Evolutionary conservation across 2,797 vertebrate species (phyloP), one percentile per base, ranked within the genome.

Genomic region (Craterocephalus amniculus): DNA sequence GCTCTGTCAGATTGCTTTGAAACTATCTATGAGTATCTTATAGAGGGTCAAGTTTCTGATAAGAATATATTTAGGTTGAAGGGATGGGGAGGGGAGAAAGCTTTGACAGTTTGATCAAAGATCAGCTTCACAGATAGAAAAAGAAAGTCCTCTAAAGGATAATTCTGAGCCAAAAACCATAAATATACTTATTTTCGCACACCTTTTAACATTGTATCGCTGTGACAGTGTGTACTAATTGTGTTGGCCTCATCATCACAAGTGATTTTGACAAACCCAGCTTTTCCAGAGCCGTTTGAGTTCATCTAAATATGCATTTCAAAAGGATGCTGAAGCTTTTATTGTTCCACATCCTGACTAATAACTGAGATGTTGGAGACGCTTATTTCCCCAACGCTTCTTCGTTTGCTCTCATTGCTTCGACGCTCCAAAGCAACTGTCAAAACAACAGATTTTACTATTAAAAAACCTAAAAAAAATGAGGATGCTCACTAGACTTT

Each of bases 51-150:
- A 7, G 20, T 22, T 70, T 73, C 34, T 66, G 22, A 35, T 59
- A 43, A 34, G 35, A 52, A 29, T 70, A 70, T 70, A 62, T 72
- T 78, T 57, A 65, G 38, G 26, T 43, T 56, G 55, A 55, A 6
- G 5, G 52, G 58, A 13, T 18, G 24, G 6, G 16, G 26, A 55
- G 20, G 51, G 4, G 51, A 43, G 34, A 60, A 49, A 55, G 6
- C 31, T 35, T 18, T 59, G 18, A 35, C n/a, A 22, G 48, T 43
- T 22, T 48, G 27, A 32, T 58, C 58, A 65, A 52, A 31, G 59
- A 1, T 22, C 16, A 1, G 40, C 40, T 6, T 45, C 4, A 20
- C 6, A 5, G 16, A 8, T 18, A 18, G 16, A 4, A 36, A 36
- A 13, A 35, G 9, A 18, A 18, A 1, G 16, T 4, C 4, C 16